These are phyloP conservation scores for Drosophila peninsularis DNA, from an alignment of 2,888 invertebrate species.

Conservation along the genomic window DNA sequence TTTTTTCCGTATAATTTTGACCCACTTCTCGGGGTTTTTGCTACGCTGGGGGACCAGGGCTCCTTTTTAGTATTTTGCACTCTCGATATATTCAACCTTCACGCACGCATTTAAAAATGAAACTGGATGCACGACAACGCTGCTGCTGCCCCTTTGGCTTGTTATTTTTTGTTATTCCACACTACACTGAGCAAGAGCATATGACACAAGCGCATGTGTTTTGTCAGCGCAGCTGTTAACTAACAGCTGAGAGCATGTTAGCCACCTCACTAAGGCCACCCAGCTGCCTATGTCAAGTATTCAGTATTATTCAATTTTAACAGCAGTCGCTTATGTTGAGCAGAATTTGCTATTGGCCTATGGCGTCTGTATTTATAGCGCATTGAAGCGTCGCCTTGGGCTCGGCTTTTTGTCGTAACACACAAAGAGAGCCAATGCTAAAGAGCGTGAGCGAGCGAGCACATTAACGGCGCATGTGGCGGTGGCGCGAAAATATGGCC, in stretches of 20 bases:
- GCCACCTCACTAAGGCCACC: neutral
- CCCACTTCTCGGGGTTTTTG: slow-evolving; percentile 61
- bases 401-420: neutral
- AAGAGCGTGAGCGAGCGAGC: slow-evolving; percentile 38
- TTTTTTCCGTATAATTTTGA: slow-evolving; percentile 62
- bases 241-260: neutral
- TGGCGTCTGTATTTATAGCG: slow-evolving; percentile 17
- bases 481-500: slow-evolving; percentile 76
- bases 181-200: slow-evolving; percentile 7
- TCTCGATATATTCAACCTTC: slow-evolving; percentile 72
- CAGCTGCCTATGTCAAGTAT: neutral
- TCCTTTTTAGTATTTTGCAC: slow-evolving; percentile 48
- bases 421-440: slow-evolving; percentile 41
- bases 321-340: neutral
- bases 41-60: slow-evolving; percentile 55
- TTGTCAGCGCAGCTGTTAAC: neutral
- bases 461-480: slow-evolving; percentile 73
- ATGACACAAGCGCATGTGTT: slow-evolving; percentile 7
- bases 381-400: slow-evolving; percentile 18
- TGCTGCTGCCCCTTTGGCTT: slow-evolving; percentile 65
- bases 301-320: neutral
- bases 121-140: slow-evolving; percentile 65
- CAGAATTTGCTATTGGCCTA: neutral
- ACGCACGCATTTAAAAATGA: slow-evolving; percentile 73
- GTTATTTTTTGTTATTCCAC: slow-evolving; percentile 45